Evolutionary conservation across 2,797 vertebrate genomes (phyloP), one percentile per base, ranked within the genome.

Genomic region (Oophaga sylvatica): DNA sequence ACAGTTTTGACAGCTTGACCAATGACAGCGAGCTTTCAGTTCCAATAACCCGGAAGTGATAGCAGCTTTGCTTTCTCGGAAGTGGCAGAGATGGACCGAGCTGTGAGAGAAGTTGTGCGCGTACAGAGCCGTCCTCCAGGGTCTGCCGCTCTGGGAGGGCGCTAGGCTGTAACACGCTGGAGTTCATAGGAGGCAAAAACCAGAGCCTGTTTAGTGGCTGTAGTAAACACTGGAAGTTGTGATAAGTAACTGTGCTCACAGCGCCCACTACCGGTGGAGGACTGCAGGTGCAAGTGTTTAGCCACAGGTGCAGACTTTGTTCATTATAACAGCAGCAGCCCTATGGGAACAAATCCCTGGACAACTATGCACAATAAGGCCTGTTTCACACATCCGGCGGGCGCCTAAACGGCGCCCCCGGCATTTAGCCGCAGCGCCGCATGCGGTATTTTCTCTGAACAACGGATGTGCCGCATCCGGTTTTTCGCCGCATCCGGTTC

Each of bases 31-130:
- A 9, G 9, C 68, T 20, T 20, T 19, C 87, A 48, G 76, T 20
- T 10, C 17, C n/a, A 15, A 31, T 79, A 68, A 89, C 84, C 84
- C 84, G 88, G 88, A 86, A 89, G 80, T 20, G 41, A 10, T 78
- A 62, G 13, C 6, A 20, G 22, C 7, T 45, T 3, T 57, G 41
- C 22, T 82, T 89, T 70, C 62, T 26, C 16, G 16, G 5, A 12
- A 35, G 70, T 88, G 71, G 82, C 83, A 15, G 77, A 79, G 12
- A 12, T 3, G 59, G 22, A 4, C 65, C 20, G 11, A 29, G 35
- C 11, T n/a, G 59, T 9, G 60, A 45, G 19, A 81, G 80, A 53
- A 48, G 78, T 62, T 20, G 7, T n/a, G 11, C 17, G 13, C 0
- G 15, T 15, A 31, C 10, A 12, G 48, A 53, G 48, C 35, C 3